Evolutionary conservation across 2,888 invertebrate species (phyloP), one percentile per base, ranked within the genome.

Genomic region (Eristalinus aeneus): DNA sequence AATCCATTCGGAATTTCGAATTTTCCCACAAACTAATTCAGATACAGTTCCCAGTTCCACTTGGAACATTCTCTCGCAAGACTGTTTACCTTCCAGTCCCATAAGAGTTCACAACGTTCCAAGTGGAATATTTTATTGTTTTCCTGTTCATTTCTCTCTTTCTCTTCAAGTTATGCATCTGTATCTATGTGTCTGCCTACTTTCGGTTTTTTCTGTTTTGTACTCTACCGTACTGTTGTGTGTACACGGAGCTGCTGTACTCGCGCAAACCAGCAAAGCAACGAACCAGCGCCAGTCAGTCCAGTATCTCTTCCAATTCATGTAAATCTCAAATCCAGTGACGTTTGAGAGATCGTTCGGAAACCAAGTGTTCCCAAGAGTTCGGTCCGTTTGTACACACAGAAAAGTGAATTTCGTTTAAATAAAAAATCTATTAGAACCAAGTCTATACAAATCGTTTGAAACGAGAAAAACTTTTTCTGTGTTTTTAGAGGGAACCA

Each of bases 311-410:
- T 79, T 69, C 46, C 39, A 75, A 61, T 75, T 75, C 54, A 71
- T 79, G 79, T 79, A 79, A 84, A 80, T 75, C 65, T 71, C 53
- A 78, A 53, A 61, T 65, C 69, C 79, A 84, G 84, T 84, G 84
- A 84, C 80, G 80, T 84, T 75, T 84, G 77, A 80, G 80, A 74
- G 61, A 80, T 80, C 75, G 61, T 67, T 61, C 71, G 74, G 23
- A 68, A 58, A 67, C 46, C 46, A 71, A 67, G 69, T 79, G 75
- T 63, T 58, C 34, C 20, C 9, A 20, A 67, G 46, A 65, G 54
- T 27, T 65, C 32, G 10, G 10, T 11, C 2, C 31, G 11, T 56
- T 56, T 71, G 20, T 53, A 6, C 31, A 22, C 36, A n/a, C 65
- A 69, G 27, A 61, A 63, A 68, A 68, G 71, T 80, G 53, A 23